Evolutionary conservation across 2,888 invertebrate genomes (phyloP).

Genomic region (Spicauda simplicius): DNA sequence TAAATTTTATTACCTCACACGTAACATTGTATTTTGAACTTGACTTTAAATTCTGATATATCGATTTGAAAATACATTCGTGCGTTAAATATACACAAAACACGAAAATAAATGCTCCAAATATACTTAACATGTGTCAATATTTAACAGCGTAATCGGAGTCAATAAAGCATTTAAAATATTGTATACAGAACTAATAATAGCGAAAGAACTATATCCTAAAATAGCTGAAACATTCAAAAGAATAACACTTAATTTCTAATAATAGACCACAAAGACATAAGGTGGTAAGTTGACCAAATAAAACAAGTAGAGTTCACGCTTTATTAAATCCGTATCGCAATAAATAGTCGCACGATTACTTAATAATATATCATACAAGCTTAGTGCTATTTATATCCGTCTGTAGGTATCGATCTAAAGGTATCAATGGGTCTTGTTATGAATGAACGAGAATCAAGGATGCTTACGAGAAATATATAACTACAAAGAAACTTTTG

Average conservation of each 20-base stretch:
- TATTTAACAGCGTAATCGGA: not conserved
- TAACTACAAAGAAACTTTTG: not conserved
- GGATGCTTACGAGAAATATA: not conserved
- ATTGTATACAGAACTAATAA: not conserved
- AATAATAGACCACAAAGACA: conserved; percentile 1
- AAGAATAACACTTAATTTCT: conserved; percentile 1
- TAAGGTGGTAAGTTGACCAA: conserved; percentile 1
- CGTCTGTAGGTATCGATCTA: conserved; percentile 4
- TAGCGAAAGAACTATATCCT: not conserved
- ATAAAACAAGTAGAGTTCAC: conserved; percentile 16
- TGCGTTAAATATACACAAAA: not conserved
- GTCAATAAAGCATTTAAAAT: not conserved
- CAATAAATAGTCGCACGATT: conserved; percentile 4
- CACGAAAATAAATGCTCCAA: not conserved
- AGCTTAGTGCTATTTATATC: conserved; percentile 7
- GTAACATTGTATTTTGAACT: conserved; percentile 6
- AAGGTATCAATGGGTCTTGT: conserved; percentile 5
- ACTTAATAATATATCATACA: conserved; percentile 2
- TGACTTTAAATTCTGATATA: conserved; percentile 7
- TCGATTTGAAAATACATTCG: not conserved
- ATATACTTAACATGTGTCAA: not conserved
- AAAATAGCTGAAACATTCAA: not conserved
- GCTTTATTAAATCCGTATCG: conserved; percentile 13
- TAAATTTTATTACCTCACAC: conserved; percentile 10
- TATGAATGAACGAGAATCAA: not conserved